Conservation (phyloP, 2,888 invertebrate genomes). For the Lacanobia oleracea region DNA sequence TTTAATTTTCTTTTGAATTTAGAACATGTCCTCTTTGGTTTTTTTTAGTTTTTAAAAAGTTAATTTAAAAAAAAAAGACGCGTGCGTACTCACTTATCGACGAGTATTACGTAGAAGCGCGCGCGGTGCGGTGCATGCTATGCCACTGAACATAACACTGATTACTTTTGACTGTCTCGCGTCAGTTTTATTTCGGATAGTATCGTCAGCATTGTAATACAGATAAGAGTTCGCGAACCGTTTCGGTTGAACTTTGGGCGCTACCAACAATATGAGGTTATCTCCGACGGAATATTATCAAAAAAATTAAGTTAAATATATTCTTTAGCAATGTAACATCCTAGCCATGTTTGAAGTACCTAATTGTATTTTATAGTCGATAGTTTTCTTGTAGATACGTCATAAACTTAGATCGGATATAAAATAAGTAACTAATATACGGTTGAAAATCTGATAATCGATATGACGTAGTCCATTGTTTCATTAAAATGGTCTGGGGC, state of each 20-base stretch:
- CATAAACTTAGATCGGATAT: neutral
- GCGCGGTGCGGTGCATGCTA: constrained; percentile 57
- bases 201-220: constrained; percentile 49
- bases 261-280: constrained; percentile 30
- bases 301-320: neutral
- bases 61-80: constrained; percentile 31
- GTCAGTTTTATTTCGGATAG: constrained; percentile 58
- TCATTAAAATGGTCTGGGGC: neutral
- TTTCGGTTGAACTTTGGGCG: constrained; percentile 51
- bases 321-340: neutral
- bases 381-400: constrained; percentile 2
- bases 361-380: neutral
- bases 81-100: constrained; percentile 57
- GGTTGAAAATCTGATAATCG: neutral
- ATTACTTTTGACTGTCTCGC: constrained; percentile 53
- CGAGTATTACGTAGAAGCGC: constrained; percentile 35
- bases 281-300: constrained; percentile 11
- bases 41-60: neutral
- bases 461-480: constrained; percentile 3
- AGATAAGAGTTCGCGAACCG: constrained; percentile 53
- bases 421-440: neutral
- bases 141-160: constrained; percentile 62
- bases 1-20: neutral
- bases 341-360: neutral
- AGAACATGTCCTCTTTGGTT: neutral